A percentile compares a stretch with the other conserved stretches of the same genome.
These are phyloP conservation scores for Chrosomus eos DNA, from an alignment of 2,797 vertebrate genomes.

Conservation along the genomic window DNA sequence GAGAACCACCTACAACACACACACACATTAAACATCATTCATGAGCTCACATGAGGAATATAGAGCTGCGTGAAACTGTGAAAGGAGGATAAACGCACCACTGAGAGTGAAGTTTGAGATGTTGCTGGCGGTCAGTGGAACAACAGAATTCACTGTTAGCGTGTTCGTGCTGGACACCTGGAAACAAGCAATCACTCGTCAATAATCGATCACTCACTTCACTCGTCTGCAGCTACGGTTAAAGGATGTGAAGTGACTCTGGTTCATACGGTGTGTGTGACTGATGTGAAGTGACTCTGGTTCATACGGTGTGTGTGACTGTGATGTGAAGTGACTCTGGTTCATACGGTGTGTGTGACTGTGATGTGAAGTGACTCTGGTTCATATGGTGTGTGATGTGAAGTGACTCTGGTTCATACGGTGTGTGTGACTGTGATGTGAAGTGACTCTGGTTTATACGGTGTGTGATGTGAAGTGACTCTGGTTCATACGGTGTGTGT, in stretches of 20 bases:
- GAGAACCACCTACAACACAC: constrained; percentile 75
- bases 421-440: not conserved
- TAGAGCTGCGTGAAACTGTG: not conserved
- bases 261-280: not conserved
- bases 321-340: not conserved
- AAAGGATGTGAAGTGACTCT: not conserved
- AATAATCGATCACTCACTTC: not conserved
- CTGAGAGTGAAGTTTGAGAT: constrained; percentile 80
- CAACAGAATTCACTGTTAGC: constrained; percentile 82
- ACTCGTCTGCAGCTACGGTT: not conserved
- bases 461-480: not conserved
- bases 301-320: not conserved
- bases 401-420: not conserved
- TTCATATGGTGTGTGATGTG: not conserved
- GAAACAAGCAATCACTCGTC: constrained; percentile 1
- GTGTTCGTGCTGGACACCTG: constrained; percentile 84
- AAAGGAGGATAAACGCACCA: constrained; percentile 67
- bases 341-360: not conserved
- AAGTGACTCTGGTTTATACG: not conserved
- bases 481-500: not conserved
- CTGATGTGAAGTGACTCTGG: not conserved
- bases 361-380: not conserved
- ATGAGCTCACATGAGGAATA: not conserved
- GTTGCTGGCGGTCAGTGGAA: constrained; percentile 79
- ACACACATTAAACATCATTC: not conserved